These are phyloP conservation scores for Noctilio leporinus DNA, from an alignment of 2,113 vertebrate genomes.

Conservation along the genomic window DNA sequence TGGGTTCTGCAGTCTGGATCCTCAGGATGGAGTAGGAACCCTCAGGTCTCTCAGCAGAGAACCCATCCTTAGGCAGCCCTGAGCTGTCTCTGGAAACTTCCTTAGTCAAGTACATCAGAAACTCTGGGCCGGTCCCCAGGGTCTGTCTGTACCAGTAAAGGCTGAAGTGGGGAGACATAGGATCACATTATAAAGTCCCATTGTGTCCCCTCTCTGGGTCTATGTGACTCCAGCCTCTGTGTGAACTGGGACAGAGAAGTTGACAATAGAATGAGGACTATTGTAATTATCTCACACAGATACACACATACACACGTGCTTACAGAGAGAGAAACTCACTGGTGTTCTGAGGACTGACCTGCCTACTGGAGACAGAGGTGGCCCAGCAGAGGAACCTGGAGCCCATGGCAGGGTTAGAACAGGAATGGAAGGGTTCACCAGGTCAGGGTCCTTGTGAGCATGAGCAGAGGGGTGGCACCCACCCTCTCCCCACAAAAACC, in stretches of 20 bases:
- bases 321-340: fast-evolving
- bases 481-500: not conserved
- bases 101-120: not conserved
- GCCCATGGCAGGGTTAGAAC: not conserved
- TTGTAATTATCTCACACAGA: not conserved
- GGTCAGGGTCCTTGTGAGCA: not conserved
- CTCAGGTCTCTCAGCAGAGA: fast-evolving
- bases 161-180: fast-evolving
- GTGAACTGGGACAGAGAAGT: not conserved
- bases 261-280: not conserved
- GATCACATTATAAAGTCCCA: not conserved
- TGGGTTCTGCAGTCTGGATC: not conserved
- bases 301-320: not conserved
- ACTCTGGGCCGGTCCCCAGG: fast-evolving
- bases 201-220: not conserved
- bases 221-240: not conserved
- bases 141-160: conserved; percentile 32
- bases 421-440: not conserved
- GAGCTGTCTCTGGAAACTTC: fast-evolving
- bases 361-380: not conserved
- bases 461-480: not conserved
- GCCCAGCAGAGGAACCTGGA: not conserved
- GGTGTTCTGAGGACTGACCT: not conserved
- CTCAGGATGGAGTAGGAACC: not conserved
- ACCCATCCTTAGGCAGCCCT: fast-evolving